Evolutionary conservation across 2,888 invertebrate genomes (phyloP), one percentile per base, ranked within the genome.

Genomic region (Nomada flava): DNA sequence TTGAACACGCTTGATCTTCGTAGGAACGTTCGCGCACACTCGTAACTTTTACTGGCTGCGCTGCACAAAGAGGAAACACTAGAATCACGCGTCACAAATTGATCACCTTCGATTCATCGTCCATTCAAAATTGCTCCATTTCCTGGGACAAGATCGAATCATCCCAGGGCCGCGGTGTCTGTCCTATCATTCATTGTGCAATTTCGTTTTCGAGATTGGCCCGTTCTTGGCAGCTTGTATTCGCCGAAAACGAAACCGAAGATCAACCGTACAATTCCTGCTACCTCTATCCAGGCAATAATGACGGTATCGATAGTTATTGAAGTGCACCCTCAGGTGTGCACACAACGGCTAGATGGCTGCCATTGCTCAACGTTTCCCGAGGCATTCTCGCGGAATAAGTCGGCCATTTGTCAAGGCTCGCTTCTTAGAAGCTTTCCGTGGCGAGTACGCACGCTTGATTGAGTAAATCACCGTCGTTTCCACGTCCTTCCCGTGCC

Each of bases 391-490:
- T 42, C 57, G 73, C 47, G 79, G 83, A 85, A 87, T 83, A 82
- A 85, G 73, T 80, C 73, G 57, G 73, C 74, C 76, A 77, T 87
- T 85, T 87, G 82, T 89, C 83, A 85, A 82, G 76, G 78, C 76
- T 67, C 68, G 47, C 11, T 59, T 63, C 68, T 71, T 64, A 23
- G 53, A 67, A 79, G 85, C 67, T 80, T 82, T 79, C 76, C 73
- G 60, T 23, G 75, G 69, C 69, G 50, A 64, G 73, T 67, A 76
- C 83, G 73, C 65, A 79, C 75, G 79, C 79, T 73, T 80, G 82
- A 88, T 87, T 79, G 85, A 89, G 87, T 83, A 85, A 88, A 88
- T 87, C 82, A 76, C 83, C 71, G 72, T 23, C 75, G 75, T 64
- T 69, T 77, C 74, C 57, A 70, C 50, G 69, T 64, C 64, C 63